These are phyloP conservation scores for Condylura cristata DNA, from an alignment of 2,113 vertebrate species.

Conservation along the genomic window DNA sequence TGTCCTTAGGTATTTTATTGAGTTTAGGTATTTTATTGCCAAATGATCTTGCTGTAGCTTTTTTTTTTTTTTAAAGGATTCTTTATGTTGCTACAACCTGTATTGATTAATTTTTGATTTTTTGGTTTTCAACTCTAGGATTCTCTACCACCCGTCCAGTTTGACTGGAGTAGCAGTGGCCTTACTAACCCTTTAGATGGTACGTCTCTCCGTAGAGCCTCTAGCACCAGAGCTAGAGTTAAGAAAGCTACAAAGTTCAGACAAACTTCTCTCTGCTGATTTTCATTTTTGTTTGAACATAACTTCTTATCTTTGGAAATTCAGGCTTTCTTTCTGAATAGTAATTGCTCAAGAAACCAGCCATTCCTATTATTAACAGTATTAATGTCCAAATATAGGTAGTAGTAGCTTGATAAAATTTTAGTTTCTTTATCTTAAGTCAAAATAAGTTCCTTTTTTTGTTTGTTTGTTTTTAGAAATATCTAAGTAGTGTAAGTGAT, in stretches of 20 bases:
- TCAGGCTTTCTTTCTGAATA: conserved; percentile 91
- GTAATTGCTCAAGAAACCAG: conserved; percentile 77
- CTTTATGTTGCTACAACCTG: conserved; percentile 84
- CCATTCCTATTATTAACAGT: conserved; percentile 58
- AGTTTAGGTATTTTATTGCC: conserved; percentile 66
- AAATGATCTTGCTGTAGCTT: conserved; percentile 69
- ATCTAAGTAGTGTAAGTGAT: conserved; percentile 61
- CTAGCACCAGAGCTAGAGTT: conserved; percentile 94
- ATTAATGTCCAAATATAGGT: conserved; percentile 71
- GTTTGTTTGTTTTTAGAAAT: neutral
- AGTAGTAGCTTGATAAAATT: conserved; percentile 70
- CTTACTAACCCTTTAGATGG: conserved; percentile 98
- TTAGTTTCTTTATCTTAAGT: conserved; percentile 77
- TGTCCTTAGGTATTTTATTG: neutral
- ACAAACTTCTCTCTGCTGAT: conserved; percentile 92
- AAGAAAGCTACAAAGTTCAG: conserved; percentile 91
- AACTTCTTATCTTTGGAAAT: conserved; percentile 90
- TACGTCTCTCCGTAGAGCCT: conserved; percentile 95
- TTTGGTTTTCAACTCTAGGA: conserved; percentile 91
- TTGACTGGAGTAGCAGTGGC: conserved; percentile 98
- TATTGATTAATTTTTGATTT: conserved; percentile 88
- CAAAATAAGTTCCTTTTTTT: conserved; percentile 64
- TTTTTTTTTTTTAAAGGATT: conserved; percentile 72
- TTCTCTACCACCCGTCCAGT: conserved; percentile 91
- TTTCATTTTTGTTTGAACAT: conserved; percentile 79